Conservation (phyloP, 1,140 invertebrate species). For the Heliothis virescens region DNA sequence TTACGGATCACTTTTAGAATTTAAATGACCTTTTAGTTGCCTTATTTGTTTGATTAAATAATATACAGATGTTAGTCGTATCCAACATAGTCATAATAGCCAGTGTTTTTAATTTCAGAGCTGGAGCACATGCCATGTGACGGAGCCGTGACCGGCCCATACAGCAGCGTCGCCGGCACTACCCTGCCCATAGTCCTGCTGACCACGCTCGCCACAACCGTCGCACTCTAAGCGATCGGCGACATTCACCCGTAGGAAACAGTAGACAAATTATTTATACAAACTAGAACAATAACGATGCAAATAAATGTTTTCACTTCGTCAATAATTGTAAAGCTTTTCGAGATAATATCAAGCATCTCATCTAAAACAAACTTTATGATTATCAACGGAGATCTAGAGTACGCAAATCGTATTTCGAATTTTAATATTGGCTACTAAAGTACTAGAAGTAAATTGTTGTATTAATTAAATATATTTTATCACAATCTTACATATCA, state of each 20-base stretch:
- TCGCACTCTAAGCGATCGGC: slow-evolving; percentile 69
- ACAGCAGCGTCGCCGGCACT: slow-evolving; percentile 82
- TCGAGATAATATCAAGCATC: too few relatives aligned
- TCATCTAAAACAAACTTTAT: not conserved
- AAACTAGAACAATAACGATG: slow-evolving; percentile 46
- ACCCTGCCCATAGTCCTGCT: slow-evolving; percentile 75
- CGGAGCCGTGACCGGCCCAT: slow-evolving; percentile 87
- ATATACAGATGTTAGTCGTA: too few relatives aligned
- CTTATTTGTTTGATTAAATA: too few relatives aligned
- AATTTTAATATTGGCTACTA: slow-evolving; percentile 45
- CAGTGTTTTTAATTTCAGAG: slow-evolving; percentile 86
- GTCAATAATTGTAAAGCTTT: not conserved
- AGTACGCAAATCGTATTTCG: slow-evolving; percentile 18
- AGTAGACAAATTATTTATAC: slow-evolving; percentile 50
- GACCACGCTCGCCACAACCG: slow-evolving; percentile 75
- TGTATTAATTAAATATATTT: slow-evolving; percentile 42
- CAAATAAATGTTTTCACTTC: slow-evolving; percentile 37
- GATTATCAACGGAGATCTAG: not conserved
- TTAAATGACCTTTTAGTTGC: too few relatives aligned
- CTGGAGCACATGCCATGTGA: slow-evolving; percentile 86
- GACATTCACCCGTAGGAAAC: slow-evolving; percentile 28
- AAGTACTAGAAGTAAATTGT: slow-evolving; percentile 37
- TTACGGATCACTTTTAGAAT: too few relatives aligned
- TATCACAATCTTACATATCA: slow-evolving; percentile 25
- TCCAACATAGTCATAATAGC: too few relatives aligned